Base-by-base conservation (phyloP, 2,888 invertebrate genomes). In the Calameuta idolon region DNA sequence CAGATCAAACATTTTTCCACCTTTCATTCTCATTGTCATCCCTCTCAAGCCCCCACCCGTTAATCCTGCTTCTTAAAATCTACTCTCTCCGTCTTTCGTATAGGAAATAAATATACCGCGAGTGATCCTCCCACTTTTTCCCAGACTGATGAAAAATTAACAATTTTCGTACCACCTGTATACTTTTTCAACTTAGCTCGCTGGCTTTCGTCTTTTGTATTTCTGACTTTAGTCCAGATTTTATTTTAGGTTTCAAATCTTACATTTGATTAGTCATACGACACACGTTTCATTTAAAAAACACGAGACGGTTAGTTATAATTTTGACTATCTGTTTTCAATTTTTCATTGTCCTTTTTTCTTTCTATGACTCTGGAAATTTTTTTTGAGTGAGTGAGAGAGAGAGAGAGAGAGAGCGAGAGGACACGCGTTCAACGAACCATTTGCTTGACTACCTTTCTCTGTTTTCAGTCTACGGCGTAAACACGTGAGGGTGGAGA, bases 401-500 rank as follows among this genome's bases (percentile, higher is more conserved):
- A 68, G 75, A 81, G 73, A 80, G 75, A 37, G 79, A 69, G 34
- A 69, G 74, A 73, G 78, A 35, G 37, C 69, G 34, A 75, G 34
- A 34, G n/a, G 75, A 40, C 73, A 79, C 78, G 75, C 73, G 75
- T 77, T 74, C 78, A 76, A 77, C 82, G 73, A 78, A 79, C 80
- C 34, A 73, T 11, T 71, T 71, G 73, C 69, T 83, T 85, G 82
- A 80, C 81, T 81, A 80, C 79, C 81, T 80, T 82, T 81, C 80
- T 82, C 79, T 80, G 84, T 80, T 80, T 83, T 74, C 35, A 80
- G 79, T 83, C 77, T 84, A 76, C 69, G 76, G 76, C 81, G 40
- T 78, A 82, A 79, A 83, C 76, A 77, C 80, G 78, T 79, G 80
- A 85, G 81, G 80, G 83, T 85, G 83, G 81, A 86, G 80, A 83